Evolutionary conservation across 2,113 vertebrate genomes (phyloP).

Genomic region (Calyptommatus sinebrachiatus): DNA sequence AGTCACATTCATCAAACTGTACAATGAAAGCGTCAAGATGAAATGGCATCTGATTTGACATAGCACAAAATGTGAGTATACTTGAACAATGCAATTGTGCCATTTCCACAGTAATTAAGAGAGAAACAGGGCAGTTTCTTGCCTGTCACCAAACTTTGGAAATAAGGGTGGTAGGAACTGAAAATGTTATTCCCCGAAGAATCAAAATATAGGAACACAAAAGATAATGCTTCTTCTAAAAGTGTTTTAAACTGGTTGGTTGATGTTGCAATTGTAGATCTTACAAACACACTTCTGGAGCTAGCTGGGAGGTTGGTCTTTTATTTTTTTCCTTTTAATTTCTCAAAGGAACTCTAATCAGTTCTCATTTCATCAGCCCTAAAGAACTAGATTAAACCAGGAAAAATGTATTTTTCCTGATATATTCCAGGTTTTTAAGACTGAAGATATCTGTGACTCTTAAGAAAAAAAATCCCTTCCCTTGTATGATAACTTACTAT

Average conservation of each 20-base stretch:
- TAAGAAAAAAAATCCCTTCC: too few species aligned
- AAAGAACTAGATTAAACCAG: too few species aligned
- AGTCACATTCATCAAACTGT: not conserved
- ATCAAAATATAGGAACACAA: not conserved
- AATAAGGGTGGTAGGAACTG: too few species aligned
- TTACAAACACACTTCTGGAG: not conserved
- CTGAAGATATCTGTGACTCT: too few species aligned
- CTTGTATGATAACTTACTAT: conserved; percentile 42
- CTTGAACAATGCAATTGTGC: too few species aligned
- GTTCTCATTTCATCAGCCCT: too few species aligned
- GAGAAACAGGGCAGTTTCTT: not conserved
- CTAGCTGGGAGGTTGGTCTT: conserved; percentile 27
- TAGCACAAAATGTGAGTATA: conserved; percentile 1
- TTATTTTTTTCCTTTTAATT: conserved; percentile 30
- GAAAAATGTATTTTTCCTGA: too few species aligned
- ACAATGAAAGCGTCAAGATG: not conserved
- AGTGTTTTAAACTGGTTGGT: too few species aligned
- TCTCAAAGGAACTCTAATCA: conserved; percentile 29
- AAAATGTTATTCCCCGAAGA: not conserved
- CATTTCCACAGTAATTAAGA: not conserved
- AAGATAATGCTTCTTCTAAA: too few species aligned
- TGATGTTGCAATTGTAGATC: not conserved
- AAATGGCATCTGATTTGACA: not conserved
- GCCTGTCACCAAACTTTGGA: not conserved
- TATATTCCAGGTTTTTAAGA: too few species aligned